Conservation (phyloP, 1,140 invertebrate genomes). For the Lordiphosa collinella region DNA sequence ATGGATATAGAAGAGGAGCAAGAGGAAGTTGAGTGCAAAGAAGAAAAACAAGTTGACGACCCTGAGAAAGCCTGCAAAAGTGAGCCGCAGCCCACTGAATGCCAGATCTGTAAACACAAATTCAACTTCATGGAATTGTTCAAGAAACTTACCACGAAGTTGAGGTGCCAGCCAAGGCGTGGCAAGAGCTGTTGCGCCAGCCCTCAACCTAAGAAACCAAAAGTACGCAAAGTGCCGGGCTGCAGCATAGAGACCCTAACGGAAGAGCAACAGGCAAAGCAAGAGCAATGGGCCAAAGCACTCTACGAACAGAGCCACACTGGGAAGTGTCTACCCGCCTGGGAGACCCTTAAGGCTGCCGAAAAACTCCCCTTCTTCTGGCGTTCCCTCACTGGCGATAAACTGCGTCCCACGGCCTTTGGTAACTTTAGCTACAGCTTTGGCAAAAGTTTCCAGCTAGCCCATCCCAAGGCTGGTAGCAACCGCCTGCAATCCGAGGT, state of each 20-base stretch:
- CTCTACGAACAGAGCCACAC: conserved; percentile 6
- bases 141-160: not conserved
- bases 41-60: not conserved
- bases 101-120: no score
- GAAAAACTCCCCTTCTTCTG: conserved; percentile 51
- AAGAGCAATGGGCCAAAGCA: conserved; percentile 3
- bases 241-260: not conserved
- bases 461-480: not conserved
- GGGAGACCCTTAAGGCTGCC: conserved; percentile 9
- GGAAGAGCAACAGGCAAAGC: not conserved
- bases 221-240: not conserved
- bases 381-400: conserved; percentile 21
- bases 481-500: not conserved
- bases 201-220: not conserved
- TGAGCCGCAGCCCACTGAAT: not conserved
- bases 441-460: not conserved
- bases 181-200: not conserved
- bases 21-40: not conserved
- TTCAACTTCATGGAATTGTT: no score
- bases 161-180: not conserved
- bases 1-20: no score
- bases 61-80: not conserved
- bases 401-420: conserved; percentile 30
- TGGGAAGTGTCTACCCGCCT: not conserved
- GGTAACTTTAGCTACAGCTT: conserved; percentile 42